These are phyloP conservation scores for Polypterus bichir DNA, from an alignment of 2,113 vertebrate species.

Conservation along the genomic window DNA sequence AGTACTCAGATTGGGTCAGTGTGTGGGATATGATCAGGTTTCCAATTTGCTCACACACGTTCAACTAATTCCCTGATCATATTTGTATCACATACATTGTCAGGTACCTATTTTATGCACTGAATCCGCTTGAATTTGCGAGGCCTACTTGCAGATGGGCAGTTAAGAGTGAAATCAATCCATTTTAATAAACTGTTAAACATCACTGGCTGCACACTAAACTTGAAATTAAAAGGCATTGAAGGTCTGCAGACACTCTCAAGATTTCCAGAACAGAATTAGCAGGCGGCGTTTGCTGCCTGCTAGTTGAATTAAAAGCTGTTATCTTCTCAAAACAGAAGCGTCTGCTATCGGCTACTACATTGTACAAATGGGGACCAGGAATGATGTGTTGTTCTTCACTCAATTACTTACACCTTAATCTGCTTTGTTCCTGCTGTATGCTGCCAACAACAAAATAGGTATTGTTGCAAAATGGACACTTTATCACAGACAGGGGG, in stretches of 20 bases:
- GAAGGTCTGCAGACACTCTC: conserved; percentile 2
- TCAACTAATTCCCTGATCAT: too few species aligned
- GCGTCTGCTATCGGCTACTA: conserved; percentile 45
- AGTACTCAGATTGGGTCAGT: too few species aligned
- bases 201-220: conserved; percentile 1
- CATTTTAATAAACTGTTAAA: conserved; percentile 20
- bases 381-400: conserved; percentile 35
- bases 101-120: too few species aligned
- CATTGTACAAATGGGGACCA: conserved; percentile 47
- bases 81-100: too few species aligned
- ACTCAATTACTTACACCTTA: conserved; percentile 44
- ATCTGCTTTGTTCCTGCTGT: conserved; percentile 43
- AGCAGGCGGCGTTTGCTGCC: conserved; percentile 16
- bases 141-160: too few species aligned
- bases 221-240: conserved; percentile 11
- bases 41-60: too few species aligned
- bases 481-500: conserved; percentile 15
- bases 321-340: conserved; percentile 67
- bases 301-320: conserved; percentile 49
- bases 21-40: too few species aligned
- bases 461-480: conserved; percentile 23
- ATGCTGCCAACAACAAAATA: conserved; percentile 18
- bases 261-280: conserved; percentile 21
- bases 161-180: too few species aligned
- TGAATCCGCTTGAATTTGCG: too few species aligned